phyloP scores from a whole-genome alignment of 2,888 invertebrate genomes.

The Torymus tubicola region DNA sequence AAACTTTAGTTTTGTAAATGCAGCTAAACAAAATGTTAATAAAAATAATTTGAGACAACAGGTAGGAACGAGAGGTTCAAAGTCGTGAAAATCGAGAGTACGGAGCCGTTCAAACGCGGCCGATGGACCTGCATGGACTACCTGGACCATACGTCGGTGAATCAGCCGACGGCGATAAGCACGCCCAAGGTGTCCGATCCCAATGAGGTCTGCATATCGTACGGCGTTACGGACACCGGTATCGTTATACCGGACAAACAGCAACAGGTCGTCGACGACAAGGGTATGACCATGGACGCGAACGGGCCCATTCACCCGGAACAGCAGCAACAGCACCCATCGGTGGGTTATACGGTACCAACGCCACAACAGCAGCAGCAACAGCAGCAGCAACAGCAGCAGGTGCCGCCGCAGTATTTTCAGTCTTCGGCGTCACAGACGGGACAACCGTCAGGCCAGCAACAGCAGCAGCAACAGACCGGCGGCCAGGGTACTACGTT shows the following conservation, averaged over 20 bases:
- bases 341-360: slow-evolving; percentile 20
- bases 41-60: background rate
- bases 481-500: slow-evolving; percentile 81
- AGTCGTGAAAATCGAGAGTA: slow-evolving; percentile 96
- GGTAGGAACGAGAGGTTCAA: slow-evolving; percentile 90
- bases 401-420: slow-evolving; percentile 66
- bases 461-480: slow-evolving; percentile 66
- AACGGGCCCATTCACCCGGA: slow-evolving; percentile 72
- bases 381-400: slow-evolving; percentile 65
- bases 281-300: slow-evolving; percentile 65
- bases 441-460: slow-evolving; percentile 55
- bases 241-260: slow-evolving; percentile 69
- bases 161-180: slow-evolving; percentile 71
- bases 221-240: slow-evolving; percentile 73
- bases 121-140: slow-evolving; percentile 97
- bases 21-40: too few relatives aligned
- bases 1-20: too few relatives aligned
- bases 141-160: slow-evolving; percentile 86
- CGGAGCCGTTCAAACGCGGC: slow-evolving; percentile 94
- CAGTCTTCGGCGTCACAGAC: slow-evolving; percentile 60
- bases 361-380: slow-evolving; percentile 66
- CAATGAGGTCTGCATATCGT: slow-evolving; percentile 75
- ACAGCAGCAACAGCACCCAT: slow-evolving; percentile 39
- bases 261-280: slow-evolving; percentile 66
- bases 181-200: slow-evolving; percentile 72